Conservation (phyloP, 2,113 vertebrate genomes). For the Prionailurus bengalensis region DNA sequence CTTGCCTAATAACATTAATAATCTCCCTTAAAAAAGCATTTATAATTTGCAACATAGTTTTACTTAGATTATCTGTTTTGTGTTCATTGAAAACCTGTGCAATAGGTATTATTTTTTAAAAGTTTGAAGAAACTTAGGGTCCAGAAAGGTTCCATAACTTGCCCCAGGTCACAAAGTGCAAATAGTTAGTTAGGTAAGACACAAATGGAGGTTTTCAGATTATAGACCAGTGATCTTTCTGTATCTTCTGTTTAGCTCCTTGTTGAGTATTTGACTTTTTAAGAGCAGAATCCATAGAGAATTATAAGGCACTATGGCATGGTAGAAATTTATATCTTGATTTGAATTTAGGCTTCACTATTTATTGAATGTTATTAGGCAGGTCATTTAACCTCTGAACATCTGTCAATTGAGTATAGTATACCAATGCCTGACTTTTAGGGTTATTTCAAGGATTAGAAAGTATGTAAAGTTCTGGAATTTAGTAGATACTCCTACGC, state of each 20-base stretch:
- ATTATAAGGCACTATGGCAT: not conserved
- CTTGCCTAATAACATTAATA: slow-evolving; percentile 12
- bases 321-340: not conserved
- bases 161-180: not conserved
- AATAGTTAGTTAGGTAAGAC: not conserved
- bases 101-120: not conserved
- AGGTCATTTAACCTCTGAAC: not conserved
- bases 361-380: not conserved
- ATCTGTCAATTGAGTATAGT: not conserved
- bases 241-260: not conserved
- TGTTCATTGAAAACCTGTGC: not conserved
- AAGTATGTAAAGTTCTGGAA: not conserved
- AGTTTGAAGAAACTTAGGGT: not conserved
- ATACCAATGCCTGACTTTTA: not conserved
- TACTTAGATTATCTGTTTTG: not conserved
- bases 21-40: slow-evolving; percentile 6
- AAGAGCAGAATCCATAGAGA: not conserved
- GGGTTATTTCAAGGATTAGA: not conserved
- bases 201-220: not conserved
- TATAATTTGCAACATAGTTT: not conserved
- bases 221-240: not conserved
- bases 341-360: slow-evolving; percentile 1
- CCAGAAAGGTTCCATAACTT: not conserved
- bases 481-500: not conserved
- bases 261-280: not conserved